A percentile compares a stretch with the other conserved stretches of the same genome.
Conservation (phyloP, 2,113 vertebrate species). For the Oxyura jamaicensis region DNA sequence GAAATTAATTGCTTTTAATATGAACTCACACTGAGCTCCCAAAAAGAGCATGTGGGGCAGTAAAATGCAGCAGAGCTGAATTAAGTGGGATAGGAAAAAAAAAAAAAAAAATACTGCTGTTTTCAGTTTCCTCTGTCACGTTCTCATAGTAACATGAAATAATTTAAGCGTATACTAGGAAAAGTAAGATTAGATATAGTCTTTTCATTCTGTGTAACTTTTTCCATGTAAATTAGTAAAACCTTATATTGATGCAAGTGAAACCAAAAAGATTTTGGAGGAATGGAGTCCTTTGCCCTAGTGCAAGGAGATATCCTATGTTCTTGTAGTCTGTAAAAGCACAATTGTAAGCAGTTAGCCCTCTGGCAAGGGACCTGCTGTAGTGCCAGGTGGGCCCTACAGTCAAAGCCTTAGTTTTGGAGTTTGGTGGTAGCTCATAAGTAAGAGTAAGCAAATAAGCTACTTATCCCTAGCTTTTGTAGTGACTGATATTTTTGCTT, state of each 20-base stretch:
- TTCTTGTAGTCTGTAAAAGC: not conserved
- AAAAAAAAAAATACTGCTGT: not conserved
- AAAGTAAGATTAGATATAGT: not conserved
- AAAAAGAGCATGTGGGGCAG: not conserved
- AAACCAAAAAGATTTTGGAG: not conserved
- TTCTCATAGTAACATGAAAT: not conserved
- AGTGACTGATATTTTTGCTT: not conserved
- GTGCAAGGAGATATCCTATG: not conserved
- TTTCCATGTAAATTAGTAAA: not conserved
- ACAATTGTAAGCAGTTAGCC: not conserved
- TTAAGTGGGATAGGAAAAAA: not conserved
- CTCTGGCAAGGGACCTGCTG: not conserved
- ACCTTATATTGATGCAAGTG: not conserved
- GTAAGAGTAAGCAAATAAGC: not conserved
- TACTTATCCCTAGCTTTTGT: not conserved
- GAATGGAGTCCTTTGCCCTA: not conserved
- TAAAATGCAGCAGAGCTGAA: not conserved
- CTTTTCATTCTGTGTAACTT: accelerated
- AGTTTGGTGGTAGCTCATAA: not conserved
- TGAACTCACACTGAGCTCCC: not conserved
- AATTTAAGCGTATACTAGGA: not conserved
- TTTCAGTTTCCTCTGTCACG: not conserved
- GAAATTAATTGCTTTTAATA: not conserved
- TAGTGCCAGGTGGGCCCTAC: not conserved
- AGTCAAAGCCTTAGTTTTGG: not conserved